Conservation (phyloP, 2,888 invertebrate genomes). For the Ephialtes manifestator region DNA sequence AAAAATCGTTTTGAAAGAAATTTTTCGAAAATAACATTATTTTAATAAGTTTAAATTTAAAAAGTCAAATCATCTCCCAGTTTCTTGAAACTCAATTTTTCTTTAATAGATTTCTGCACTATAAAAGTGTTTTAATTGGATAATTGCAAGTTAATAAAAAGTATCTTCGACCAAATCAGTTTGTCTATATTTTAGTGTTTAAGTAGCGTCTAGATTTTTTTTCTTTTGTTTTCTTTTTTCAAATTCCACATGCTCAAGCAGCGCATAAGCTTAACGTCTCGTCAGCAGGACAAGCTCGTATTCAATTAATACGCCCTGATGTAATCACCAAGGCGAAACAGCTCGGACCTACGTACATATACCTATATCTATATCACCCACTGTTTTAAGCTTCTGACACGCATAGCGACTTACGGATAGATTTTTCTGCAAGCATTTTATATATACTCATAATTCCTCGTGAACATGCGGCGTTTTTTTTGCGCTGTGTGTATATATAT, state of each 20-base stretch:
- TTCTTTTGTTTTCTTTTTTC: slow-evolving; percentile 33
- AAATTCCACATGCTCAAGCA: slow-evolving; percentile 20
- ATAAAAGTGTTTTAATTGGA: slow-evolving; percentile 2
- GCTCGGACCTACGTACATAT: slow-evolving; percentile 64
- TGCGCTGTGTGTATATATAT: slow-evolving; percentile 64
- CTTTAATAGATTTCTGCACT: slow-evolving; percentile 20
- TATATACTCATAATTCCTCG: slow-evolving; percentile 48
- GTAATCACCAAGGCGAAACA: slow-evolving; percentile 77
- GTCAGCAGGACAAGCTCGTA: slow-evolving; percentile 69
- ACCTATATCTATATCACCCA: background rate
- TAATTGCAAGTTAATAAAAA: background rate
- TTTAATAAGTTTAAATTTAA: background rate
- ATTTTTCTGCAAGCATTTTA: slow-evolving; percentile 71
- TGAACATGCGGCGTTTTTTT: slow-evolving; percentile 52
- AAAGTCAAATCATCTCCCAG: background rate
- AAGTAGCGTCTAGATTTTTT: background rate
- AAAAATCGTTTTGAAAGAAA: too few species aligned
- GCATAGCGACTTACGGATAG: slow-evolving; percentile 47
- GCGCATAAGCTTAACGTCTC: slow-evolving; percentile 62
- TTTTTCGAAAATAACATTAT: too few species aligned
- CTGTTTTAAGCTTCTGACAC: slow-evolving; percentile 42
- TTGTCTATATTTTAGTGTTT: slow-evolving; percentile 15
- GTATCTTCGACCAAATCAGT: background rate
- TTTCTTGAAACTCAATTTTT: background rate
- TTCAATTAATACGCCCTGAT: slow-evolving; percentile 82